Conservation (phyloP, 2,113 vertebrate species). For the Rhinichthys klamathensis region DNA sequence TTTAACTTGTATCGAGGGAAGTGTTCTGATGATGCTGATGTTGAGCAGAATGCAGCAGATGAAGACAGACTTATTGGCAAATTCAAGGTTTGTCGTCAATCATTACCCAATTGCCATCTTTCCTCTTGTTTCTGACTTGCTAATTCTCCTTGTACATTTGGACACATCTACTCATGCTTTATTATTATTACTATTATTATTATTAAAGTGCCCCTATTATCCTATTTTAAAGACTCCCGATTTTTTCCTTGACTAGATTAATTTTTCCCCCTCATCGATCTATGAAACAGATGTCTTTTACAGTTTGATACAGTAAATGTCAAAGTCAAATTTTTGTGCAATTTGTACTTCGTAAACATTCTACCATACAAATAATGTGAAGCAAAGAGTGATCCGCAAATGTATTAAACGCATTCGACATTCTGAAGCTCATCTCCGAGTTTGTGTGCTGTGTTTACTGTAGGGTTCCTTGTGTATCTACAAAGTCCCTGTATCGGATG, state of each 20-base stretch:
- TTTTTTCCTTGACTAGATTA: too few species aligned
- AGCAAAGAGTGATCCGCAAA: background rate
- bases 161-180: background rate
- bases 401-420: background rate
- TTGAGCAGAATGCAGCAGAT: conserved; percentile 81
- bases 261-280: too few species aligned
- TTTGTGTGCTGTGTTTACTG: background rate
- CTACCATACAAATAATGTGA: background rate
- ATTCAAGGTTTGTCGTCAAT: conserved; percentile 82
- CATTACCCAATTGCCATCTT: background rate
- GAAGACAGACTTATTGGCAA: conserved; percentile 93
- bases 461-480: conserved; percentile 63
- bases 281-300: background rate
- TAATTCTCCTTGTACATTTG: background rate
- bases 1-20: conserved; percentile 95
- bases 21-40: conserved; percentile 82
- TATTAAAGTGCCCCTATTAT: too few species aligned
- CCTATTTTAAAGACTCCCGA: too few species aligned
- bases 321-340: background rate
- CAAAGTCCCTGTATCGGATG: conserved; percentile 82
- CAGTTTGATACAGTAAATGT: background rate
- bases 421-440: too few species aligned
- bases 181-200: background rate
- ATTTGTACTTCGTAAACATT: background rate
- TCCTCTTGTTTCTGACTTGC: background rate